These are phyloP conservation scores for Arrhopalites spinosus DNA, from an alignment of 2,888 invertebrate species.

Conservation along the genomic window DNA sequence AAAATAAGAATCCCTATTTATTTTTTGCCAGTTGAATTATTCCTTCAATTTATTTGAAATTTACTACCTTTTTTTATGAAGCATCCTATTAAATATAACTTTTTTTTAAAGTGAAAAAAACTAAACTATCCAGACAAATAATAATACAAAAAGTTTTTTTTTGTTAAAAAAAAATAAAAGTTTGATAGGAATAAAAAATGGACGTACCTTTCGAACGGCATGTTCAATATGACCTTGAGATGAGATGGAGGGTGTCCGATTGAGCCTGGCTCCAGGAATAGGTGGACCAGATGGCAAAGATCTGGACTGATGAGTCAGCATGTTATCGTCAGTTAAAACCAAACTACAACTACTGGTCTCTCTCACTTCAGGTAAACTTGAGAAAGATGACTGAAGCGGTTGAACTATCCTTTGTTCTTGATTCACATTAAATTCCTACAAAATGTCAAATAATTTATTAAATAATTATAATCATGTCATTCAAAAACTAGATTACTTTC, in stretches of 20 bases:
- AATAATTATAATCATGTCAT: not conserved
- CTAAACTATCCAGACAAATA: no score
- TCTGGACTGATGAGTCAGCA: slow-evolving; percentile 68
- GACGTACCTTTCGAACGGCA: slow-evolving; percentile 65
- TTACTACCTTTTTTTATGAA: no score
- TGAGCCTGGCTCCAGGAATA: slow-evolving; percentile 62
- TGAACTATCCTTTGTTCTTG: slow-evolving; percentile 70
- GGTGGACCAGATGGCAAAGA: slow-evolving; percentile 64
- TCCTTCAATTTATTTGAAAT: no score
- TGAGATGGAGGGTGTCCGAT: slow-evolving; percentile 78
- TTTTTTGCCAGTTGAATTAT: no score
- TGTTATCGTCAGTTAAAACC: slow-evolving; percentile 30
- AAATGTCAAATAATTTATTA: not conserved
- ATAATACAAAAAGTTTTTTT: no score
- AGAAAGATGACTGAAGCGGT: slow-evolving; percentile 59
- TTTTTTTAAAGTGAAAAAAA: no score
- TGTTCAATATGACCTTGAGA: slow-evolving; percentile 83
- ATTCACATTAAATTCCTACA: slow-evolving; percentile 69
- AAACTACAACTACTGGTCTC: slow-evolving; percentile 48
- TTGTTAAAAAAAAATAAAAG: no score
- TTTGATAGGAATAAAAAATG: not conserved
- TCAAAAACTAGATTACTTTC: not conserved
- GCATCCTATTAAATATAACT: no score
- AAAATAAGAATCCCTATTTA: no score
- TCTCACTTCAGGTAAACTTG: slow-evolving; percentile 53